phyloP scores from a whole-genome alignment of 2,888 invertebrate species.

The Zeuzera pyrina region DNA sequence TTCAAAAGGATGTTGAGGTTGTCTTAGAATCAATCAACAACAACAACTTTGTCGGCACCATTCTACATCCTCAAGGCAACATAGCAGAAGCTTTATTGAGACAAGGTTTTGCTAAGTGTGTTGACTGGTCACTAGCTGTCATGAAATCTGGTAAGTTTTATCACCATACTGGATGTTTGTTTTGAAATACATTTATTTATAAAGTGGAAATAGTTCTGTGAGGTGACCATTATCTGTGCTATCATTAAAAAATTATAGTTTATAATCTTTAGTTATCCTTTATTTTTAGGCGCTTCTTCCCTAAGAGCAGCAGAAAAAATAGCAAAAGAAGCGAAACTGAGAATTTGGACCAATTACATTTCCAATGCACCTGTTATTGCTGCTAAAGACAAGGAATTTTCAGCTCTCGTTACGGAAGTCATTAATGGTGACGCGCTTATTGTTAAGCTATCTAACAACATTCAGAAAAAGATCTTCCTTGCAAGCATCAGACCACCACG shows the following conservation, averaged over 20 bases:
- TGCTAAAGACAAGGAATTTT: slow-evolving; percentile 86
- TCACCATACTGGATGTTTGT: not conserved
- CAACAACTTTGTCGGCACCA: slow-evolving; percentile 93
- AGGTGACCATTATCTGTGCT: no score
- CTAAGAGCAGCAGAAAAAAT: slow-evolving; percentile 87
- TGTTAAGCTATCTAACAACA: slow-evolving; percentile 84
- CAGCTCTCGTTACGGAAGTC: slow-evolving; percentile 89
- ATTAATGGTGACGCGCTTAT: slow-evolving; percentile 95
- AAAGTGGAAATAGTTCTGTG: no score
- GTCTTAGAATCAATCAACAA: slow-evolving; percentile 94
- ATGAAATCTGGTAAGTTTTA: slow-evolving; percentile 52
- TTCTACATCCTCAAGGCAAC: slow-evolving; percentile 92
- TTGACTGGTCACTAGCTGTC: slow-evolving; percentile 62
- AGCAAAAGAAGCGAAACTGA: slow-evolving; percentile 89
- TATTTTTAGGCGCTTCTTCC: slow-evolving; percentile 77
- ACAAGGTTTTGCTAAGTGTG: slow-evolving; percentile 93
- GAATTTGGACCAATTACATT: slow-evolving; percentile 94
- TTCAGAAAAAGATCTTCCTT: slow-evolving; percentile 92
- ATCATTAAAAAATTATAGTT: no score
- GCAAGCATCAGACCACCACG: slow-evolving; percentile 96
- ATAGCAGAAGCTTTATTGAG: slow-evolving; percentile 93
- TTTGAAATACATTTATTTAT: not conserved
- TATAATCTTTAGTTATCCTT: no score
- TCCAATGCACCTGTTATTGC: slow-evolving; percentile 81
- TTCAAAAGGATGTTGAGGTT: slow-evolving; percentile 93